phyloP scores from a whole-genome alignment of 2,888 invertebrate species.

The Leptothorax acervorum region DNA sequence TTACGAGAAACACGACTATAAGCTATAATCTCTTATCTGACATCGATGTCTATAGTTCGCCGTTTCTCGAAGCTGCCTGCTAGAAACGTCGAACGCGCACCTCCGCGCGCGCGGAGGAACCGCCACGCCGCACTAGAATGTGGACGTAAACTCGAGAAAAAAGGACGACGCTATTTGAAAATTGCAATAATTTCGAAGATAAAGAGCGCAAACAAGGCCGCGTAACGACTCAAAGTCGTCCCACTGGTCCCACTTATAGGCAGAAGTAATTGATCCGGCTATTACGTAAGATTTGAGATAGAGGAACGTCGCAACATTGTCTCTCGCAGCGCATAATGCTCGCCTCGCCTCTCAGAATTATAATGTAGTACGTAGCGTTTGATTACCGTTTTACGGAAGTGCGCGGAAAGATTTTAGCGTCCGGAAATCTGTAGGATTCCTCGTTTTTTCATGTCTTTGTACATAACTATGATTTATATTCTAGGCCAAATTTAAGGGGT shows the following conservation, averaged over 20 bases:
- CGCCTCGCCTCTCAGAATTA: not conserved
- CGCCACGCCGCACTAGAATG: not conserved
- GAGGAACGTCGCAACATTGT: slow-evolving; percentile 37
- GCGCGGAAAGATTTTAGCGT: not conserved
- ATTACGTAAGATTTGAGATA: slow-evolving; percentile 34
- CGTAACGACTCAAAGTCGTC: slow-evolving; percentile 37
- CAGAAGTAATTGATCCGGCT: slow-evolving; percentile 45
- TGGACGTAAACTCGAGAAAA: not conserved
- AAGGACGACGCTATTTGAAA: slow-evolving; percentile 20
- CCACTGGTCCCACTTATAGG: slow-evolving; percentile 39
- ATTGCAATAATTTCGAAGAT: slow-evolving; percentile 44
- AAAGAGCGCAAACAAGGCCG: slow-evolving; percentile 44
- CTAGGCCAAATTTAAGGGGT: not conserved
- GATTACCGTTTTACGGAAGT: slow-evolving; percentile 5
- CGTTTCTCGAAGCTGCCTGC: slow-evolving; percentile 59
- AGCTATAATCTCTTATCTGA: slow-evolving; percentile 30
- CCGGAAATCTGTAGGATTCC: not conserved
- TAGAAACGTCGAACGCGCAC: slow-evolving; percentile 25
- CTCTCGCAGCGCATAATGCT: slow-evolving; percentile 11
- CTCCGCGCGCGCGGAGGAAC: not conserved
- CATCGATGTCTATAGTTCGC: slow-evolving; percentile 58
- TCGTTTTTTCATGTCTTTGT: not conserved
- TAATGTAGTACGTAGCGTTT: not conserved
- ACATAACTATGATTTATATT: not conserved
- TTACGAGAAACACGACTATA: slow-evolving; percentile 44